These are phyloP conservation scores for Conops quadrifasciatus DNA, from an alignment of 2,888 invertebrate genomes.

Conservation along the genomic window DNA sequence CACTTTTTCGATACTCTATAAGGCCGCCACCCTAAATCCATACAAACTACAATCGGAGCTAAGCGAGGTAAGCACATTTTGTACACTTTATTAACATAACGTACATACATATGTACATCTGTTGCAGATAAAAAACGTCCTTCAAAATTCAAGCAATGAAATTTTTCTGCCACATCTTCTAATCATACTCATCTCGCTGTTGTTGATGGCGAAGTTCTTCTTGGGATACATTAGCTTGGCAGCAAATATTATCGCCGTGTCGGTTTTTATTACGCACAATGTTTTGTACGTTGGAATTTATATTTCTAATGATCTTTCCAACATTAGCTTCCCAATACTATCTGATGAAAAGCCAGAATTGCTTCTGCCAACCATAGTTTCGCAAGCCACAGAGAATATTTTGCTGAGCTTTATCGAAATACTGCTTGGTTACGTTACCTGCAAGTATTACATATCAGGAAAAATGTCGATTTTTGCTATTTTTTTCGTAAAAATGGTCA, in stretches of 20 bases:
- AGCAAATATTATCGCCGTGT: constrained; percentile 60
- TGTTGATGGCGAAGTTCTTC: constrained; percentile 54
- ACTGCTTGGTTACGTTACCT: constrained; percentile 50
- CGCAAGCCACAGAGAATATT: constrained; percentile 54
- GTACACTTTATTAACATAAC: neutral
- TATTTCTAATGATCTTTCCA: neutral
- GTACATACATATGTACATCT: neutral
- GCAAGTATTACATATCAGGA: constrained; percentile 49
- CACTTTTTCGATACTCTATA: constrained; percentile 52
- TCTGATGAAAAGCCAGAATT: constrained; percentile 55
- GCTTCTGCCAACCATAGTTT: constrained; percentile 56
- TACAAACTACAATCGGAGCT: constrained; percentile 52
- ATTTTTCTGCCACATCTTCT: constrained; percentile 50
- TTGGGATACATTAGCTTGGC: constrained; percentile 55
- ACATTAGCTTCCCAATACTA: constrained; percentile 58
- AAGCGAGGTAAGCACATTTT: constrained; percentile 42
- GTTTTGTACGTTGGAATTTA: neutral
- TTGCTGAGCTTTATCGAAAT: constrained; percentile 53
- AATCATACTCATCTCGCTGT: constrained; percentile 50
- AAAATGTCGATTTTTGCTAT: constrained; percentile 50
- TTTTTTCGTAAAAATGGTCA: constrained; percentile 50
- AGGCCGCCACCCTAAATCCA: constrained; percentile 54
- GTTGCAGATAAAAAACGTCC: constrained; percentile 36
- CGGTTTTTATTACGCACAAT: constrained; percentile 41
- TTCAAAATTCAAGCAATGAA: constrained; percentile 42